Conservation (phyloP, 2,797 vertebrate species). For the Lepus townsendii region DNA sequence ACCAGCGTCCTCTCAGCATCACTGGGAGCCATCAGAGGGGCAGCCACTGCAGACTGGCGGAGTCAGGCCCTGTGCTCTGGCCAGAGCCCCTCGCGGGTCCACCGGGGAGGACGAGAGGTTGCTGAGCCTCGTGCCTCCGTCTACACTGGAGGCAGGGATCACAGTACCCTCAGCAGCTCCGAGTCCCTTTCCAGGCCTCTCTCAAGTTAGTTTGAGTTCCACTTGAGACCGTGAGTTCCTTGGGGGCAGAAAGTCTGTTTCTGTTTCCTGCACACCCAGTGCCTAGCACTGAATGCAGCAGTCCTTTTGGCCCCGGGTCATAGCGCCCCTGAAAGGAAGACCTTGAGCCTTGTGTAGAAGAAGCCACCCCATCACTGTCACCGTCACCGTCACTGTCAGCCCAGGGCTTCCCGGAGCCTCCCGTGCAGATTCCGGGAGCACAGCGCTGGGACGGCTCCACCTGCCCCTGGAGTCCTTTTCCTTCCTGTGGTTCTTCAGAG, state of each 20-base stretch:
- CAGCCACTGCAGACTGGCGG: background rate
- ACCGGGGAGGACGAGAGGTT: fast-evolving
- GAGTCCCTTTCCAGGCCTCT: too few relatives aligned
- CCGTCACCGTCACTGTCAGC: fast-evolving
- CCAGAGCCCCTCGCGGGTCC: fast-evolving
- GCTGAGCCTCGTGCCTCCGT: background rate
- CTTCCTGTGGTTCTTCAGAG: background rate
- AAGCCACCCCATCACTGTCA: fast-evolving
- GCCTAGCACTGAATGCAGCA: background rate
- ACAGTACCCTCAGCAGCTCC: too few relatives aligned
- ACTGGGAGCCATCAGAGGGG: background rate
- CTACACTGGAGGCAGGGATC: fast-evolving
- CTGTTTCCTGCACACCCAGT: background rate
- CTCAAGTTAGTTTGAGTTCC: background rate
- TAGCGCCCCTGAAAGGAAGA: background rate
- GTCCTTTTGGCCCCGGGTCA: background rate
- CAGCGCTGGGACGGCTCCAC: fast-evolving
- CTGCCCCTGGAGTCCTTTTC: background rate
- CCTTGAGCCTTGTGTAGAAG: background rate
- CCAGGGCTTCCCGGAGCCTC: background rate
- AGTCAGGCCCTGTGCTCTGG: background rate
- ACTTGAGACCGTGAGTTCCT: background rate
- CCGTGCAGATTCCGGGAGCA: fast-evolving
- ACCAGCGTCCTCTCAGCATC: fast-evolving
- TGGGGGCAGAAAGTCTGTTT: background rate